These are phyloP conservation scores for Ascidia mentula DNA, from an alignment of 23 tunicate genomes.

Conservation along the genomic window DNA sequence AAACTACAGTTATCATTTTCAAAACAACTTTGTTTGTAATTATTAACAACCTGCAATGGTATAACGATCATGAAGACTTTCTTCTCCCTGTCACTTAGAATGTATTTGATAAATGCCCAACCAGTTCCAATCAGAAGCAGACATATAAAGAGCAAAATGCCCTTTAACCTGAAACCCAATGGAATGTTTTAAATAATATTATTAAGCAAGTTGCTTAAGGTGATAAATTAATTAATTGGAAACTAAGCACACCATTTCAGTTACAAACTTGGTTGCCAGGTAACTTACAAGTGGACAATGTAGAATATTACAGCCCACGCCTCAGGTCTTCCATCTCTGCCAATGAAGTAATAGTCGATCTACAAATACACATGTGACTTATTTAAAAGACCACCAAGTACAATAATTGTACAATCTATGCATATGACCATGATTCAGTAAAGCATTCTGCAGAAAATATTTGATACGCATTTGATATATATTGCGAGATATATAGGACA, in stretches of 20 bases:
- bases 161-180: slow-evolving; percentile 78
- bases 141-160: slow-evolving; percentile 73
- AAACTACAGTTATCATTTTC: not conserved
- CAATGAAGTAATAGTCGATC: slow-evolving; percentile 87
- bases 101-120: slow-evolving; percentile 97
- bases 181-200: too few relatives aligned
- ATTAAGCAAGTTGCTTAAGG: too few relatives aligned
- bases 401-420: too few relatives aligned
- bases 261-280: too few relatives aligned
- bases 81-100: slow-evolving; percentile 91
- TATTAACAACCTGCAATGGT: slow-evolving; percentile 69
- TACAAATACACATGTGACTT: slow-evolving; percentile 19
- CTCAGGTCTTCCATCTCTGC: slow-evolving; percentile 81
- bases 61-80: slow-evolving; percentile 91
- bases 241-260: too few relatives aligned
- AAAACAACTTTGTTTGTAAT: too few relatives aligned
- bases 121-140: slow-evolving; percentile 95
- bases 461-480: too few relatives aligned
- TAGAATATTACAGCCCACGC: slow-evolving; percentile 97
- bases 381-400: too few relatives aligned
- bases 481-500: too few relatives aligned
- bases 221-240: too few relatives aligned
- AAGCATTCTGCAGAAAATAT: too few relatives aligned
- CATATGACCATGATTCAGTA: too few relatives aligned
- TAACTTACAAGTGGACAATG: slow-evolving; percentile 96